Conservation (phyloP, 2,888 invertebrate genomes). For the Drosophila tanythrix region DNA sequence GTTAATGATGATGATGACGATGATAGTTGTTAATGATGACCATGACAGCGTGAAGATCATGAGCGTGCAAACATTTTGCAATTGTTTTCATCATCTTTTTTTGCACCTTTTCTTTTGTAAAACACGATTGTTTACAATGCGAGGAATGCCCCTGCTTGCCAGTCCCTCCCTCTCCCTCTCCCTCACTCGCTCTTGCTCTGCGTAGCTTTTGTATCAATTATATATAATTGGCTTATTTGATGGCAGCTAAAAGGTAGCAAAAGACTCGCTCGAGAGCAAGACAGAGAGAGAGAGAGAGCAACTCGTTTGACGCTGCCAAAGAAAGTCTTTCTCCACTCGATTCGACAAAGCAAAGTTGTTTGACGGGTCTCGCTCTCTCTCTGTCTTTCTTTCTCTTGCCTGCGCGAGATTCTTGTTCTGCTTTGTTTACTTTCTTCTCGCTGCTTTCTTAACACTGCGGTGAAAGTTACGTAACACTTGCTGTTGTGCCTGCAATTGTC, state of each 20-base stretch:
- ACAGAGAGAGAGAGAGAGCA: constrained; percentile 15
- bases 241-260: constrained; percentile 1
- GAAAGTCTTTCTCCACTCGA: constrained; percentile 50
- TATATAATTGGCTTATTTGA: constrained; percentile 19
- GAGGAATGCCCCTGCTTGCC: background rate
- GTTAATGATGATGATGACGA: constrained; percentile 44
- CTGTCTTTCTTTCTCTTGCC: constrained; percentile 11
- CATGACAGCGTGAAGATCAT: constrained; percentile 63
- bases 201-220: constrained; percentile 10
- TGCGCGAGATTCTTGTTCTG: constrained; percentile 47
- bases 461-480: constrained; percentile 83
- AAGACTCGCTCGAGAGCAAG: background rate
- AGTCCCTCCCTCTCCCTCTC: background rate
- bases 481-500: constrained; percentile 48
- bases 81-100: constrained; percentile 26
- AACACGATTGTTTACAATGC: constrained; percentile 49
- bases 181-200: background rate
- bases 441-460: constrained; percentile 63
- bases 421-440: constrained; percentile 73
- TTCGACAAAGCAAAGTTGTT: constrained; percentile 24
- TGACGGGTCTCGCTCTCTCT: constrained; percentile 33
- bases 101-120: constrained; percentile 18
- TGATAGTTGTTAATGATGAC: constrained; percentile 54
- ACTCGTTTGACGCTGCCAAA: constrained; percentile 34
- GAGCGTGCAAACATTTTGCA: constrained; percentile 48